Percentiles rank a stretch among this genome's conserved stretches.
These are phyloP conservation scores for Caerostris darwini DNA, from an alignment of 1,140 invertebrate genomes.

Conservation along the genomic window DNA sequence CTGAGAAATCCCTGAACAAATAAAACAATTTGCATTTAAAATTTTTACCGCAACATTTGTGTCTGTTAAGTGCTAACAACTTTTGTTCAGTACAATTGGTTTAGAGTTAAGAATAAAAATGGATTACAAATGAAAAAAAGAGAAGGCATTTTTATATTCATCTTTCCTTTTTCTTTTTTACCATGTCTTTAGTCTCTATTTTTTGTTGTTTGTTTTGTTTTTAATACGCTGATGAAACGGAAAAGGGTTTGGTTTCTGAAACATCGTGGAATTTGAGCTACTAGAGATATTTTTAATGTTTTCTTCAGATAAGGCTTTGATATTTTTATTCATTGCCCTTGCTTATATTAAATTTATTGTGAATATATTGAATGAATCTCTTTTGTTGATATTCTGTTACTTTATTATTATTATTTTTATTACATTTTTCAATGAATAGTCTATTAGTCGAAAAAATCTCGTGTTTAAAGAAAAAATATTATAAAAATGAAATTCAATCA, in stretches of 20 bases:
- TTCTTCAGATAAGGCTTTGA: too few relatives aligned
- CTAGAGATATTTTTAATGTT: background rate
- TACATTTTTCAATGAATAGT: too few relatives aligned
- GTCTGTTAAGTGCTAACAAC: conserved; percentile 65
- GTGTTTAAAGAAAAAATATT: too few relatives aligned
- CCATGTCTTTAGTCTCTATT: background rate
- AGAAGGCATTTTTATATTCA: conserved; percentile 41
- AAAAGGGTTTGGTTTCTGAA: background rate
- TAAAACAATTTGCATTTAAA: conserved; percentile 73
- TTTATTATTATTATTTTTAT: too few relatives aligned
- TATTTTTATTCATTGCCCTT: too few relatives aligned
- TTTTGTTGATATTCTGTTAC: too few relatives aligned
- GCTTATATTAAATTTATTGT: too few relatives aligned
- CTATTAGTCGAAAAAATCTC: too few relatives aligned
- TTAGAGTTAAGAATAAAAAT: conserved; percentile 69
- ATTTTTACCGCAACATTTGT: conserved; percentile 45
- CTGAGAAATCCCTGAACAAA: conserved; percentile 71
- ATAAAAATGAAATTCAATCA: too few relatives aligned
- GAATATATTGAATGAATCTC: too few relatives aligned
- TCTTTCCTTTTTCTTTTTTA: background rate
- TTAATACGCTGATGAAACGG: background rate
- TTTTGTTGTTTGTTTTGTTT: background rate
- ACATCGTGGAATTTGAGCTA: background rate
- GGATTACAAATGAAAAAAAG: conserved; percentile 66
- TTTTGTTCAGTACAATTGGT: conserved; percentile 63